phyloP scores from a whole-genome alignment of 2,113 vertebrate genomes.

The Myocastor coypus region DNA sequence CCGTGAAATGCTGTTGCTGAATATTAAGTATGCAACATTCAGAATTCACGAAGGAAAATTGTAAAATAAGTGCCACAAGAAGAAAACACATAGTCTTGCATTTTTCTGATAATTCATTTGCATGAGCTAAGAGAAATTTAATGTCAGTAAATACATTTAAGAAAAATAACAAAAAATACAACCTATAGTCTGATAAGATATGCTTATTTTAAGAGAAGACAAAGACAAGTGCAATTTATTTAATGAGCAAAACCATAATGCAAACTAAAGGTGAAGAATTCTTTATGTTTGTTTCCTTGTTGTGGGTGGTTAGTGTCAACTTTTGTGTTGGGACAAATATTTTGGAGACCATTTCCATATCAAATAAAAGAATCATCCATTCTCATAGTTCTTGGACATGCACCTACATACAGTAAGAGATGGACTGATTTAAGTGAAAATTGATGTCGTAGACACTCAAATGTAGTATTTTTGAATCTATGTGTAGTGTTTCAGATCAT shows the following conservation, averaged over 20 bases:
- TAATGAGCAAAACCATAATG: background rate
- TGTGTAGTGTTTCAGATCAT: background rate
- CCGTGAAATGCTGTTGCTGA: background rate
- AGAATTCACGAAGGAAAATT: background rate
- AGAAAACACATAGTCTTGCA: background rate
- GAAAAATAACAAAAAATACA: background rate
- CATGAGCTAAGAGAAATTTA: background rate
- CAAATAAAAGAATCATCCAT: background rate
- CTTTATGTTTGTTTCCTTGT: background rate
- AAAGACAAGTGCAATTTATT: background rate
- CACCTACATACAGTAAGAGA: background rate
- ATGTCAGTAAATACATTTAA: background rate
- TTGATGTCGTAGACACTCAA: accelerated
- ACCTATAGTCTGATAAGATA: background rate
- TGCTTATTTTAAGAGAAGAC: background rate
- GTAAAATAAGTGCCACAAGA: background rate
- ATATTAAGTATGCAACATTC: background rate
- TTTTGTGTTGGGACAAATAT: background rate
- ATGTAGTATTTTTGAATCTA: background rate
- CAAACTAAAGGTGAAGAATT: background rate
- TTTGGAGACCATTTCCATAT: background rate
- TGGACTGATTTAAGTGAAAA: background rate
- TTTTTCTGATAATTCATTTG: background rate
- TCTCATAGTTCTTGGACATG: background rate
- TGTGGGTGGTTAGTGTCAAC: background rate